phyloP scores from a whole-genome alignment of 2,888 invertebrate genomes.

The Mongoloraphidia duomilia region DNA sequence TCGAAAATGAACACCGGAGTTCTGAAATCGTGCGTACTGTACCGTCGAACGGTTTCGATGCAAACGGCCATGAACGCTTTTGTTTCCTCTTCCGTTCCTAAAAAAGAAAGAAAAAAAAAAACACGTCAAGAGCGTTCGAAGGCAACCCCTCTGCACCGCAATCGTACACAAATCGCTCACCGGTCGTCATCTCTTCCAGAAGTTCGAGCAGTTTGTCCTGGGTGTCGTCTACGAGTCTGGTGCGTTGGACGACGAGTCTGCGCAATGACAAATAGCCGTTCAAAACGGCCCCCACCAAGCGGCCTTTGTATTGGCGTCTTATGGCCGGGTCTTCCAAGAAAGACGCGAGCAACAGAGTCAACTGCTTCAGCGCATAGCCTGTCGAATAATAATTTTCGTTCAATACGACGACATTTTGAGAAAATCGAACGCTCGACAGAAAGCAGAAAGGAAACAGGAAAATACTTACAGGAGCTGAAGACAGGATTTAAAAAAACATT shows the following conservation, averaged over 20 bases:
- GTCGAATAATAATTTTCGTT: constrained; percentile 8
- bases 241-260: constrained; percentile 84
- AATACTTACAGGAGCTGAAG: too few species aligned
- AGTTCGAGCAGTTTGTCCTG: constrained; percentile 87
- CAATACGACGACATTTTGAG: background rate
- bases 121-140: background rate
- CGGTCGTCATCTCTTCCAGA: constrained; percentile 90
- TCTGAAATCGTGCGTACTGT: constrained; percentile 78
- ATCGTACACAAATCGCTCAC: constrained; percentile 26
- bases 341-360: constrained; percentile 75
- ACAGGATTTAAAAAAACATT: background rate
- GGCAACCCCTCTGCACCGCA: background rate
- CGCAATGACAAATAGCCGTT: constrained; percentile 87
- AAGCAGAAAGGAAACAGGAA: too few species aligned
- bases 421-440: too few species aligned
- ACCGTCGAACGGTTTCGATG: constrained; percentile 87
- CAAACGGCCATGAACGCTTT: constrained; percentile 95
- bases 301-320: constrained; percentile 77
- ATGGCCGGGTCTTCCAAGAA: constrained; percentile 81
- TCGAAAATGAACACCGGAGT: constrained; percentile 98
- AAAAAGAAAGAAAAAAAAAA: background rate
- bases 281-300: constrained; percentile 76
- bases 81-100: constrained; percentile 88
- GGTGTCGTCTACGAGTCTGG: constrained; percentile 88
- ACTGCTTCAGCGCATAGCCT: constrained; percentile 80